Evolutionary conservation across 2,888 invertebrate genomes (phyloP), one percentile per base, ranked within the genome.

Genomic region (Trachelus tabidus): DNA sequence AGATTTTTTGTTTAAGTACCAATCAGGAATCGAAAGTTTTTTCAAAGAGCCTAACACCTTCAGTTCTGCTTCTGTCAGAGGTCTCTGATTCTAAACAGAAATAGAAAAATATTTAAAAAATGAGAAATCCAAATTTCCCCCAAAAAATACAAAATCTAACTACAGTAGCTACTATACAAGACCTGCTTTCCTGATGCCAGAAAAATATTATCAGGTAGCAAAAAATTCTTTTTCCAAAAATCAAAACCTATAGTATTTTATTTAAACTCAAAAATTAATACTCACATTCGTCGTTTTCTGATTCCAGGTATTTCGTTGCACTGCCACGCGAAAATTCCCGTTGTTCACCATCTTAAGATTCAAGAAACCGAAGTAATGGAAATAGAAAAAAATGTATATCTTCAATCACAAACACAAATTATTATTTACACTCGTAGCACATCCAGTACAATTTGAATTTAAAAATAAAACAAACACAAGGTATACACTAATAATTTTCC

Each of bases 21-120:
- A 90, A 11, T 87, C 87, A 0, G 89, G 88, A 23, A 88, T 84
- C 3, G 86, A 80, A 0, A 89, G 79, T 31, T 81, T 85, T 76
- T 87, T 76, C 11, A 86, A 75, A n/a, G 85, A 87, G 40, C 79
- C 81, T 30, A 85, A 80, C 0, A 88, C 87, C 73, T 83, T 85
- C 33, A 86, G 15, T 80, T 89, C 89, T 0, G 86, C 82, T n/a
- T 89, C 89, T 3, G 86, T 84, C 4, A 85, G 76, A 34, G 81
- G 76, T 75, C 86, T 78, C 12, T 82, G 31, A 71, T 71, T 12
- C 34, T 71, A 71, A 34, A 71, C 31, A 34, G 6, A 71, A 71
- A 31, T 33, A 34, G 9, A 71, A 34, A 71, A 12, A 34, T 56
- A 56, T 56, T 56, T 9, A 0, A 56, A 56, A 23, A 15, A 40